Evolutionary conservation across 2,113 vertebrate species (phyloP), one percentile per base, ranked within the genome.

Genomic region (Neolamprologus variostigma): DNA sequence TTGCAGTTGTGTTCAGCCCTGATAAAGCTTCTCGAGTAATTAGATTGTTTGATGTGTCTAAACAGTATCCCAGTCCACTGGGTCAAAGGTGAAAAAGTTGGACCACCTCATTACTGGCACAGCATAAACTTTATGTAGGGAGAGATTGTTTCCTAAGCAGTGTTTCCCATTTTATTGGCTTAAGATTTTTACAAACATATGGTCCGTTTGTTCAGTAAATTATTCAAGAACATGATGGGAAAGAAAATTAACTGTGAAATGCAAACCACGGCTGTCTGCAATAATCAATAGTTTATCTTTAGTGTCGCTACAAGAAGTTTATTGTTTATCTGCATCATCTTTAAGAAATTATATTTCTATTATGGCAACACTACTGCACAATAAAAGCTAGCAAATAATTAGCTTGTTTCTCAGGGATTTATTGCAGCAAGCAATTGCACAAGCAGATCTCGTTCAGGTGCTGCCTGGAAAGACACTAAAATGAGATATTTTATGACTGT

Each of bases 21-120:
- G 90, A 91, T 91, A 91, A 92, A 82, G 86, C 84, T 55, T 59
- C 81, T 23, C 42, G 45, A 79, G 54, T 94, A 93, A 91, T 94
- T 89, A 79, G 85, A 92, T 83, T 80, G 80, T 89, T 90, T 89
- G 85, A 91, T 92, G 87, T 87, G 73, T 66, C 78, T 83, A 81
- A 84, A 40, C 84, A 37, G 68, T 51, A 57, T 86, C 80, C 71
- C 21, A 63, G 88, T 88, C 82, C 81, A 28, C 40, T 71, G 54
- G 80, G 92, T 91, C 89, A 92, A 73, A 91, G 88, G 81, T 90
- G 42, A 87, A 21, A 12, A 82, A 87, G 84, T 86, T 89, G 37
- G 19, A 40, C 9, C 5, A 31, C 23, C 63, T 92, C 33, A 89
- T 88, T 84, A 83, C 16, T 81, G 80, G 45, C 9, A 28, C 3